Percentiles rank a stretch among this genome's conserved stretches.
These are phyloP conservation scores for Cephalopholis sonnerati DNA, from an alignment of 2,113 vertebrate genomes.

Conservation along the genomic window DNA sequence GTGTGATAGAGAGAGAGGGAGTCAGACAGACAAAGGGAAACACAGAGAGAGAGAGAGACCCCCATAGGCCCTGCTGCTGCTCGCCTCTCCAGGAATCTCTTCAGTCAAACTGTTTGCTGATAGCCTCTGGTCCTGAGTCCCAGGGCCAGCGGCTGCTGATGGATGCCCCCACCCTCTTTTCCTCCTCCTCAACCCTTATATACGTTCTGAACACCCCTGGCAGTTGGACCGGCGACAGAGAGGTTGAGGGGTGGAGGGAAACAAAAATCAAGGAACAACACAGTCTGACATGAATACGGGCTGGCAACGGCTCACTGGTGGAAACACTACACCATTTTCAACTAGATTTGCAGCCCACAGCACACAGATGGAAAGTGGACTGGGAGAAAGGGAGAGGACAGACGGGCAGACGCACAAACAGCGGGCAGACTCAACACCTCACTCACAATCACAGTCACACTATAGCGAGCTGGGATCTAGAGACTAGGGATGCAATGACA, in stretches of 20 bases:
- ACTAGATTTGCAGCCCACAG: constrained; percentile 85
- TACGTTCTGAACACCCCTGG: constrained; percentile 78
- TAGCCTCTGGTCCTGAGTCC: constrained; percentile 68
- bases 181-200: constrained; percentile 10
- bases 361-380: constrained; percentile 76
- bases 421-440: constrained; percentile 75
- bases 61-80: constrained; percentile 53
- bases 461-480: constrained; percentile 53
- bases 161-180: constrained; percentile 44
- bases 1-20: constrained; percentile 48
- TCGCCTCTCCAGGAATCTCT: constrained; percentile 69
- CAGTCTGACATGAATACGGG: constrained; percentile 79
- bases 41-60: constrained; percentile 37
- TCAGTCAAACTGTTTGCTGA: constrained; percentile 66
- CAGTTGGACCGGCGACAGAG: constrained; percentile 83
- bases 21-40: constrained; percentile 28
- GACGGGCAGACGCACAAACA: constrained; percentile 70
- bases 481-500: constrained; percentile 52
- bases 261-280: constrained; percentile 62
- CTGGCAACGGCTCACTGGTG: constrained; percentile 80
- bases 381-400: constrained; percentile 69
- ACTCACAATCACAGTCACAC: constrained; percentile 68
- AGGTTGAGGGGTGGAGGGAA: constrained; percentile 51
- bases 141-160: constrained; percentile 65
- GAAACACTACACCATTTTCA: constrained; percentile 85